Percentiles rank a stretch among this genome's conserved stretches.
Conservation (phyloP, 2,113 vertebrate genomes). For the Cheirogaleus medius region DNA sequence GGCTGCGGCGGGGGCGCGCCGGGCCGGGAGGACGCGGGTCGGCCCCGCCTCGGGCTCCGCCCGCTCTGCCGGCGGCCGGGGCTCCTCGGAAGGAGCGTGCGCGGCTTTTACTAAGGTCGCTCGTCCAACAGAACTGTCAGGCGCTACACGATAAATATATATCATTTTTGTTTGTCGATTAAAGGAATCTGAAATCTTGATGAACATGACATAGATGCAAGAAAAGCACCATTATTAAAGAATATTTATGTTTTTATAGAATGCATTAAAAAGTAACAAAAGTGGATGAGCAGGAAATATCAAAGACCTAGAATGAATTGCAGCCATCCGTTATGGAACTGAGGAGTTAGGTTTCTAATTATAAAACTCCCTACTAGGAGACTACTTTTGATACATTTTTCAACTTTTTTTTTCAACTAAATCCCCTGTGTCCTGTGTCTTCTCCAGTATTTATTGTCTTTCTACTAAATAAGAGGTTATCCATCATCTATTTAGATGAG, state of each 20-base stretch:
- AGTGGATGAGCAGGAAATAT: background rate
- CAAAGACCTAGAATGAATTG: background rate
- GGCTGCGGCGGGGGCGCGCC: too few relatives aligned
- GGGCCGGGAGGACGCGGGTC: too few relatives aligned
- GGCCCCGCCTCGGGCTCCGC: too few relatives aligned
- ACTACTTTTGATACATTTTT: background rate
- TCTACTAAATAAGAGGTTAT: background rate
- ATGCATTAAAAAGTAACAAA: background rate
- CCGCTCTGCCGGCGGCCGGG: too few relatives aligned
- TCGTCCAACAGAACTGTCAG: too few relatives aligned
- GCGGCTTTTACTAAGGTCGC: too few relatives aligned
- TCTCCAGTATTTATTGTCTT: background rate
- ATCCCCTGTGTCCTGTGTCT: background rate
- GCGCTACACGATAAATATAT: too few relatives aligned
- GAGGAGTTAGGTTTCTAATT: background rate
- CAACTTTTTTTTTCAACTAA: background rate
- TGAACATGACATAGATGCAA: background rate
- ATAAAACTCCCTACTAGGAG: background rate
- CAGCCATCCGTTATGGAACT: background rate
- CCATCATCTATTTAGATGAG: background rate
- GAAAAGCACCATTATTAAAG: background rate
- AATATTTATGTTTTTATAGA: background rate
- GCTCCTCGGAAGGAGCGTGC: too few relatives aligned
- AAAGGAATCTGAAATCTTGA: too few relatives aligned
- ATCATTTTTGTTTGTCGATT: too few relatives aligned